phyloP scores from a whole-genome alignment of 2,797 vertebrate species.

The Cetoscarus ocellatus region DNA sequence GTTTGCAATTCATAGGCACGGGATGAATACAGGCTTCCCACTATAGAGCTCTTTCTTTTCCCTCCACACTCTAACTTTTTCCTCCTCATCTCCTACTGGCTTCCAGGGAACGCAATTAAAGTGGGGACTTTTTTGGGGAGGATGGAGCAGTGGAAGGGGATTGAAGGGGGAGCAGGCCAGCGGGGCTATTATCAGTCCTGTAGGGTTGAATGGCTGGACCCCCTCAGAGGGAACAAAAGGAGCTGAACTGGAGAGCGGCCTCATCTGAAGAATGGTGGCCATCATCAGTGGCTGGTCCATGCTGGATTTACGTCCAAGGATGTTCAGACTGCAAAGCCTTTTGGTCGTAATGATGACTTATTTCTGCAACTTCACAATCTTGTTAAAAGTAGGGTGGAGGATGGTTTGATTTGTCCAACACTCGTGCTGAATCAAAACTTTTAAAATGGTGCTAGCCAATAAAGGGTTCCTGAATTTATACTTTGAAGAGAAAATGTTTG shows the following conservation, averaged over 20 bases:
- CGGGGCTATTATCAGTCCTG: conserved; percentile 81
- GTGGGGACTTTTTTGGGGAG: conserved; percentile 78
- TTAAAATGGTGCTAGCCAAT: no score
- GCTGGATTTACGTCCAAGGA: conserved; percentile 50
- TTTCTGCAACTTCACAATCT: conserved; percentile 8
- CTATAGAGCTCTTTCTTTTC: conserved; percentile 74
- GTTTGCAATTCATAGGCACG: conserved; percentile 82
- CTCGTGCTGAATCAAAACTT: no score
- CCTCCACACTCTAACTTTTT: conserved; percentile 72
- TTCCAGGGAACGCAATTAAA: conserved; percentile 81
- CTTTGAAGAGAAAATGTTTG: no score
- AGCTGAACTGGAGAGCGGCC: conserved; percentile 74
- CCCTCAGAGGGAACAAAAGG: conserved; percentile 80
- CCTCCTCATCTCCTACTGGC: conserved; percentile 69
- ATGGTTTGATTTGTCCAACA: no score
- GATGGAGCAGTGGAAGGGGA: conserved; percentile 63
- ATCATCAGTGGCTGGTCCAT: conserved; percentile 51
- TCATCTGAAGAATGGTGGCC: conserved; percentile 73
- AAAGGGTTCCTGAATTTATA: no score
- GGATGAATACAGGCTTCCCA: conserved; percentile 79
- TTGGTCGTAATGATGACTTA: conserved; percentile 35
- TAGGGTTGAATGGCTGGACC: conserved; percentile 78
- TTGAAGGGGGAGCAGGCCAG: conserved; percentile 67
- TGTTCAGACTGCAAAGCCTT: conserved; percentile 45
- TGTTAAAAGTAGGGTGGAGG: no score